Evolutionary conservation across 2,888 invertebrate genomes (phyloP).

Genomic region (Xestoiulus laeticollis): DNA sequence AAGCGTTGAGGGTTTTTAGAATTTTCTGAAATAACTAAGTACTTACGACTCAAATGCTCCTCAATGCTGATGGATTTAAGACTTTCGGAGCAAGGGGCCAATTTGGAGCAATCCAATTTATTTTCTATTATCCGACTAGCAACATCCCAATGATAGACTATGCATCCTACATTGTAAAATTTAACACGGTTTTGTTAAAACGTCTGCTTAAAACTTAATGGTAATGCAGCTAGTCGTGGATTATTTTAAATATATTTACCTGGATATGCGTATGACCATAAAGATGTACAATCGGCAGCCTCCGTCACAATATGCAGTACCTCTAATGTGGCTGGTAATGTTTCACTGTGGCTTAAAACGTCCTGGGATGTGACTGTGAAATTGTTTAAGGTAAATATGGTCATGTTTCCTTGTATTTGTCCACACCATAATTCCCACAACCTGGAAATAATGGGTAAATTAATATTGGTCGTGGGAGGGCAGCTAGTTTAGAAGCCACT

Average conservation of each 20-base stretch:
- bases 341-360: slow-evolving; percentile 72
- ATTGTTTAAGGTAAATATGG: slow-evolving; percentile 78
- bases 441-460: slow-evolving; percentile 58
- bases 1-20: neutral
- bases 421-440: slow-evolving; percentile 87
- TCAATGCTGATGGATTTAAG: slow-evolving; percentile 90
- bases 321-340: slow-evolving; percentile 64
- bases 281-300: slow-evolving; percentile 60
- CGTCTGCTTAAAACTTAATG: neutral
- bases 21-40: neutral
- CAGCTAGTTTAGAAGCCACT: neutral
- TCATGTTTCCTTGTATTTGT: slow-evolving; percentile 80
- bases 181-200: neutral
- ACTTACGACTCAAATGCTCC: slow-evolving; percentile 78
- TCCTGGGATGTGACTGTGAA: slow-evolving; percentile 77
- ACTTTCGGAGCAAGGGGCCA: slow-evolving; percentile 91
- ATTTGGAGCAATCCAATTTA: slow-evolving; percentile 88
- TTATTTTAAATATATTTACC: slow-evolving; percentile 65
- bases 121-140: slow-evolving; percentile 74
- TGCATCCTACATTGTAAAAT: slow-evolving; percentile 71
- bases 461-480: slow-evolving; percentile 59
- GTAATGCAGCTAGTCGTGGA: neutral
- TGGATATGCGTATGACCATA: slow-evolving; percentile 84
- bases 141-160: slow-evolving; percentile 88
- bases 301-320: slow-evolving; percentile 71